These are phyloP conservation scores for Microcebus ravelobensis DNA, from an alignment of 2,113 vertebrate genomes.

Conservation along the genomic window DNA sequence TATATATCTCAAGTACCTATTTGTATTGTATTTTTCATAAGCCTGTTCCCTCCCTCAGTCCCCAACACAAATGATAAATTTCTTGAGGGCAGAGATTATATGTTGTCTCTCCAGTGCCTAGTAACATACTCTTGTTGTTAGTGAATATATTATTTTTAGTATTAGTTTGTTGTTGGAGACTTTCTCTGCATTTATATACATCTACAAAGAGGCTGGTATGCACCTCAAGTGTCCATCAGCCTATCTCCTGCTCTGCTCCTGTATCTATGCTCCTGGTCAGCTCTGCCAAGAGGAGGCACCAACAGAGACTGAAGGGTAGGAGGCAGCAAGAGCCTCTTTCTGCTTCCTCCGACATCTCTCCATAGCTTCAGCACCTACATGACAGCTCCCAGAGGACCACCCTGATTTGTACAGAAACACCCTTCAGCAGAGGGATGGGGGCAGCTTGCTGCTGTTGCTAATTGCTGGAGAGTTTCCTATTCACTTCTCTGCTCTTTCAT, in stretches of 20 bases:
- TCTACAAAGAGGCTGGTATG: neutral
- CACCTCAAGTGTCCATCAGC: neutral
- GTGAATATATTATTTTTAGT: neutral
- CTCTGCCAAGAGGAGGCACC: neutral
- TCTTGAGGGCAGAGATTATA: neutral
- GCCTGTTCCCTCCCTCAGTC: neutral
- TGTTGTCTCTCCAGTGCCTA: neutral
- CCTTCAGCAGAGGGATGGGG: neutral
- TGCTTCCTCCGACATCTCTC: neutral
- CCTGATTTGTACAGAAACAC: neutral
- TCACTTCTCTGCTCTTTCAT: neutral
- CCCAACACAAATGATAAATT: neutral
- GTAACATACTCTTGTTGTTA: neutral
- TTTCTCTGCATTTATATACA: neutral
- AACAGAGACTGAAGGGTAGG: neutral
- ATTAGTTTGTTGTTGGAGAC: neutral
- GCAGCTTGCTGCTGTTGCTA: neutral
- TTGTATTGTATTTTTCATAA: neutral
- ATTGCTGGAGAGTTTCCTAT: neutral
- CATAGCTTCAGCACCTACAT: neutral
- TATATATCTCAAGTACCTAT: neutral
- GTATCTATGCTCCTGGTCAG: neutral
- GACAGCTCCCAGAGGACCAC: neutral
- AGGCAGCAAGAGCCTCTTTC: neutral
- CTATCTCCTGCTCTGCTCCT: neutral